Evolutionary conservation across 2,113 vertebrate genomes (phyloP).

Genomic region (Proteles cristata): DNA sequence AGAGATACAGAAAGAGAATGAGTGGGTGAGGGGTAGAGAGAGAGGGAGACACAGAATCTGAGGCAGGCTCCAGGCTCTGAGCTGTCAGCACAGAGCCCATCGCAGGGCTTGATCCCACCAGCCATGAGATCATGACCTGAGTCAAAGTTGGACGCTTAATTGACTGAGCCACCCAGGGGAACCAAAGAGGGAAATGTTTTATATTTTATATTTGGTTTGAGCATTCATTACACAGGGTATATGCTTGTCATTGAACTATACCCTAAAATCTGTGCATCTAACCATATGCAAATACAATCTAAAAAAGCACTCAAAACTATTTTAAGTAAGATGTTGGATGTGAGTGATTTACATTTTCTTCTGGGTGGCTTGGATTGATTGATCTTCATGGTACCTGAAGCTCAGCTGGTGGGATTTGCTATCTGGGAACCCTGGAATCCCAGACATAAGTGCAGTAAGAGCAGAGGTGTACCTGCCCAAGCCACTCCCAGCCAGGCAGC

Average conservation of each 20-base stretch:
- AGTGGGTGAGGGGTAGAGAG: no score
- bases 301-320: neutral
- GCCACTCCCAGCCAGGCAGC: neutral
- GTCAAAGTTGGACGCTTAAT: no score
- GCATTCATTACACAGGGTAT: neutral
- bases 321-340: neutral
- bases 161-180: no score
- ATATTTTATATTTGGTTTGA: neutral
- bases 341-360: constrained; percentile 3
- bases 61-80: no score
- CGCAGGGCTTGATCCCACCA: no score
- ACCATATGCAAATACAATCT: neutral
- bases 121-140: no score
- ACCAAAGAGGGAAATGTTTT: neutral
- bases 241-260: neutral
- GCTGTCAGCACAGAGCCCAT: no score
- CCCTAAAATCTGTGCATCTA: neutral
- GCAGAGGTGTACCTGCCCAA: neutral
- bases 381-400: neutral
- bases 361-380: neutral
- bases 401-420: neutral
- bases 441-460: neutral
- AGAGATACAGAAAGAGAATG: no score
- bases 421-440: neutral
- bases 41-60: no score